Percentiles rank a stretch among this genome's conserved stretches.
Conservation (phyloP, 2,113 vertebrate genomes). For the Carollia perspicillata region DNA sequence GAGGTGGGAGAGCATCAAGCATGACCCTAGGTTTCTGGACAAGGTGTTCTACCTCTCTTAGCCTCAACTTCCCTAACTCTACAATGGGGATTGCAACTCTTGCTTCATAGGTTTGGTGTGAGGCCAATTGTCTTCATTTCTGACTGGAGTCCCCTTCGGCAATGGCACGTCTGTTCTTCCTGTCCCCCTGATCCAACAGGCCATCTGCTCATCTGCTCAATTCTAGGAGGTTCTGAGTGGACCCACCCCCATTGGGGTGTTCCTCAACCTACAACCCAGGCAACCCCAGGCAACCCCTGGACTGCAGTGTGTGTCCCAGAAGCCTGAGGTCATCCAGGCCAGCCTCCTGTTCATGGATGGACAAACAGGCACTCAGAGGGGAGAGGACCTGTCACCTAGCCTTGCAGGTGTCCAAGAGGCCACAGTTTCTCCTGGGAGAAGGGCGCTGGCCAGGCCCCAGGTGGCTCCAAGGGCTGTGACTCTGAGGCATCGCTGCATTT, state of each 20-base stretch:
- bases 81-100: neutral
- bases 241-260: accelerated
- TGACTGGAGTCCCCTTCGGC: neutral
- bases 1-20: neutral
- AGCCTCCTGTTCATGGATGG: neutral
- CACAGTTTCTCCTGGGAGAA: neutral
- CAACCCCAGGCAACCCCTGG: neutral
- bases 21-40: neutral
- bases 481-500: neutral
- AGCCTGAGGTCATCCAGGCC: neutral
- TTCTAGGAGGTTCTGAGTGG: neutral
- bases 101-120: neutral
- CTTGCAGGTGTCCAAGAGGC: neutral
- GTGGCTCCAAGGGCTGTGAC: neutral
- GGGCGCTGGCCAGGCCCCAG: no score
- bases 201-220: neutral
- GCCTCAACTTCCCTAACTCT: neutral
- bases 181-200: accelerated
- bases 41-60: neutral
- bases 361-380: neutral
- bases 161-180: neutral
- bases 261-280: neutral
- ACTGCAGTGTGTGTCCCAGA: neutral
- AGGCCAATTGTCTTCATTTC: neutral
- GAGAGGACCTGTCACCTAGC: neutral